Evolutionary conservation across 2,797 vertebrate genomes (phyloP).

Genomic region (Malurus splendens): DNA sequence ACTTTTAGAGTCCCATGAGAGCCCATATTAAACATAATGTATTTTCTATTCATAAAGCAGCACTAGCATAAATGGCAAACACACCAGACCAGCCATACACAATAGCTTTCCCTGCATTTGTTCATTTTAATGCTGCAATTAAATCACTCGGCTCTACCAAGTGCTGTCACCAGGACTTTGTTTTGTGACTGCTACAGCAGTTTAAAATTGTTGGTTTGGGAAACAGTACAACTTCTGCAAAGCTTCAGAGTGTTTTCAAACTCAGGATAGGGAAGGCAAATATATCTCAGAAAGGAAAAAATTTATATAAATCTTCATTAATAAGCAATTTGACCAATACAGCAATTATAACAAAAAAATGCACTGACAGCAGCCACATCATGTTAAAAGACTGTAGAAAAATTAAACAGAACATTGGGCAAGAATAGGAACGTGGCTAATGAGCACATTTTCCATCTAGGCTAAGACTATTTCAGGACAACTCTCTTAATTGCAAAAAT

Average conservation of each 20-base stretch:
- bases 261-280: not conserved
- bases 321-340: not conserved
- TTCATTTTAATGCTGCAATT: constrained; percentile 10
- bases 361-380: not conserved
- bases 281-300: not conserved
- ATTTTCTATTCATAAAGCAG: not conserved
- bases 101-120: not conserved
- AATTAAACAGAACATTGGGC: not conserved
- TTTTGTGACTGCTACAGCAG: not conserved
- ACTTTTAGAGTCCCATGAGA: not conserved
- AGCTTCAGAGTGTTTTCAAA: not conserved
- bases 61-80: not conserved
- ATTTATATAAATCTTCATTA: not conserved
- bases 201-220: not conserved
- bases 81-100: not conserved
- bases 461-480: constrained; percentile 26
- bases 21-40: not conserved
- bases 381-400: not conserved
- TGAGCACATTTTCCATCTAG: constrained; percentile 16
- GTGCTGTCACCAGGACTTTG: constrained; percentile 2
- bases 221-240: not conserved
- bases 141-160: not conserved
- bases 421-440: constrained; percentile 6
- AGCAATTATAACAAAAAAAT: not conserved
- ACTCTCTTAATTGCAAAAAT: constrained; percentile 9